A percentile compares a stretch with the other conserved stretches of the same genome.
These are phyloP conservation scores for Pseudococcus longispinus DNA, from an alignment of 2,888 invertebrate species.

Conservation along the genomic window DNA sequence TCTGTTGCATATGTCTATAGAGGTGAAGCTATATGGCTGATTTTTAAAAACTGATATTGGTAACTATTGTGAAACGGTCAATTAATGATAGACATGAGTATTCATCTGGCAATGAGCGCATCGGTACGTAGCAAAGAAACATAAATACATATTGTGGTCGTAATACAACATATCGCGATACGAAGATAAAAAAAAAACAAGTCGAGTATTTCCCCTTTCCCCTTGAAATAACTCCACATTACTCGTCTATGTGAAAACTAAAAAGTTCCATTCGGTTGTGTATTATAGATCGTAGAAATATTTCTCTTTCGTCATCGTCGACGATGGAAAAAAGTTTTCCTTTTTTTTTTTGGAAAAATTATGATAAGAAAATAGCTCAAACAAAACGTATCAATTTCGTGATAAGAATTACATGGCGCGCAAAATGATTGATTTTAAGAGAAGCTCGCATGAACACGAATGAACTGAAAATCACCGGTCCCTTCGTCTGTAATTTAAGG, in stretches of 20 bases:
- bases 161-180: neutral
- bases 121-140: neutral
- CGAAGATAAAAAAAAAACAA: neutral
- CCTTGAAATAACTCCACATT: neutral
- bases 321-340: neutral
- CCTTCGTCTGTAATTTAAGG: slow-evolving; percentile 25
- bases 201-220: neutral
- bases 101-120: neutral
- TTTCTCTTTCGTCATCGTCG: neutral
- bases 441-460: slow-evolving; percentile 23
- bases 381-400: slow-evolving; percentile 38
- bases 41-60: slow-evolving; percentile 29
- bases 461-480: slow-evolving; percentile 36
- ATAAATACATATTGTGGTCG: neutral
- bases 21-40: neutral
- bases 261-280: neutral
- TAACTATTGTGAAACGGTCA: slow-evolving; percentile 9
- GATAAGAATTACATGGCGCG: slow-evolving; percentile 41
- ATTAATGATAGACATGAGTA: slow-evolving; percentile 25
- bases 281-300: neutral
- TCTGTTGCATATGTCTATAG: neutral
- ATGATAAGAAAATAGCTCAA: slow-evolving; percentile 25
- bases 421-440: slow-evolving; percentile 38
- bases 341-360: slow-evolving; percentile 7
- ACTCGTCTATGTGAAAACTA: neutral